Evolutionary conservation across 2,113 vertebrate species (phyloP), one percentile per base, ranked within the genome.

Genomic region (Salvelinus sp.): DNA sequence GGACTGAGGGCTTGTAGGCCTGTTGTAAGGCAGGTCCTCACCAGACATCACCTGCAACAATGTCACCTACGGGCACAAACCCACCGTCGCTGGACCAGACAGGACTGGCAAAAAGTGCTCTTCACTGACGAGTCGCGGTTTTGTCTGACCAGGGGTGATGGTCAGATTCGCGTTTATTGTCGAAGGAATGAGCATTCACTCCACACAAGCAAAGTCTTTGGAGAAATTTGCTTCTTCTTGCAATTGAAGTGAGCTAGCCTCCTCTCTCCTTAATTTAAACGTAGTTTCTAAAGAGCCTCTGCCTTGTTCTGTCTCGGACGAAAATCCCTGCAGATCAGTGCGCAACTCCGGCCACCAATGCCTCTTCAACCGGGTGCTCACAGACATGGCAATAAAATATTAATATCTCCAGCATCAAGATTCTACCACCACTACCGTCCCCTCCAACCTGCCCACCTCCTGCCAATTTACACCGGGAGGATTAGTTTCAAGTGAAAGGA

Each of bases 371-470:
- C 71, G 80, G 70, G 75, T 78, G 80, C 82, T 84, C 86, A 78
- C 72, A 77, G 82, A 85, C 30, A 72, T 72, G 72, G 81, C 80
- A 65, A 72, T 84, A 87, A 84, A 64, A 88, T 87, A 87, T 90
- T 82, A 79, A 88, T 81, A 78, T 75, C 50, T 80, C 74, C 44
- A 10, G 33, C 79, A 73, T 38, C 76, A 73, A 69, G 57, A 50
- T 48, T 76, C 23, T 79, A 82, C 38, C 54, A 73, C 28, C 30
- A 16, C 57, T 25, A 25, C 65, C 54, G 57, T 28, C 20, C 69
- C 3, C 22, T 23, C 68, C n/a, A 14, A 33, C 3, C 5, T 64
- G 57, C 62, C 83, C 57, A 64, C 76, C 47, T 0, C 76, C 74
- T 10, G 82, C 80, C 64, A 79, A 4, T 50, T 18, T 50, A 48